Evolutionary conservation across 2,113 vertebrate genomes (phyloP), one percentile per base, ranked within the genome.

Genomic region (Heteronetta atricapilla): DNA sequence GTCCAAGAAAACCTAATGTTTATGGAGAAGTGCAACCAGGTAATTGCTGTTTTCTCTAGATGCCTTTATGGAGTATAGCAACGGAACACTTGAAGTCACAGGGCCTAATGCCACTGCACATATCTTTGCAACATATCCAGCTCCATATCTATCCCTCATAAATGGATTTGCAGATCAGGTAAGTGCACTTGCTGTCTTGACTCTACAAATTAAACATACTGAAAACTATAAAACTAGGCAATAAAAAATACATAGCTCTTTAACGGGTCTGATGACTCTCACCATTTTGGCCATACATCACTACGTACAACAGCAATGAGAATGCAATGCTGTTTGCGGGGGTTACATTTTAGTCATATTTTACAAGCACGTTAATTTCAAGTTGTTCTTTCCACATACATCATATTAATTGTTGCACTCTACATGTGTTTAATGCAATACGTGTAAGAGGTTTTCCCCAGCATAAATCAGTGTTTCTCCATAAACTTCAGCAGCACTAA

Each of bases 121-220:
- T 8, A 99, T 99, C 93, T 99, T 99, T 94, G 99, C 99, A 46
- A 99, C 99, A 7, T 99, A 99, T 66, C 99, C 99, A 74, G 94
- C 97, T 67, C 97, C 98, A 0, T 98, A 99, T 89, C 98, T 99
- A 23, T 99, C 99, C 33, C 78, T 98, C 60, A 16, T 97, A 4
- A 99, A 99, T 58, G 99, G 99, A 78, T 98, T 99, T 97, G 97
- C 98, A 93, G 99, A 99, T 96, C 99, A 99, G 98, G 99, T 99
- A 95, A 97, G 95, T 89, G 6, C 31, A 64, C 13, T 46, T 52
- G 36, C 36, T 68, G 22, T 72, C 50, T 46, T 58, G 38, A 91
- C 50, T 50, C 48, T 36, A 80, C 52, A 87, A 68, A 82, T 33
- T 28, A 58, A 87, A 58, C 5, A 26, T n/a, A 17, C 48, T 44